Percentiles rank a stretch among this genome's conserved stretches.
Evolutionary conservation across 2,113 vertebrate genomes (phyloP).

Genomic region (Hypocryptadius cinnamomeus): DNA sequence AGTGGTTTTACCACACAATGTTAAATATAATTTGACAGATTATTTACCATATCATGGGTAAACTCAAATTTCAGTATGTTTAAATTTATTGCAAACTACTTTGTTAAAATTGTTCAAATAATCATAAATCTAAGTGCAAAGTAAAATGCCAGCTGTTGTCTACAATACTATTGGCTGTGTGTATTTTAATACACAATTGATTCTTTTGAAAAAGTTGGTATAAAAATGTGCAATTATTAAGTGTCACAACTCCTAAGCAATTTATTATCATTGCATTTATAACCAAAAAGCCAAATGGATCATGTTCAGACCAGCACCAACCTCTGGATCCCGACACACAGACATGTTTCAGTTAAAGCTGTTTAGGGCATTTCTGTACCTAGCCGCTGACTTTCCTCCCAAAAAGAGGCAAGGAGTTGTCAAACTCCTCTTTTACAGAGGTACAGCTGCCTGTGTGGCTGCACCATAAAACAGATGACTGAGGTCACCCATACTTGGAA

Average conservation of each 20-base stretch:
- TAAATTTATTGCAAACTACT: not conserved
- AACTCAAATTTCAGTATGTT: not conserved
- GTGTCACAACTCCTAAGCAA: not conserved
- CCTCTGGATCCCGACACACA: fast-evolving
- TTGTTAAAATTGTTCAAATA: not conserved
- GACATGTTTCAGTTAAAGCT: not conserved
- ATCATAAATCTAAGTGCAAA: not conserved
- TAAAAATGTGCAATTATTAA: not conserved
- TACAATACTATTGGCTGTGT: not conserved
- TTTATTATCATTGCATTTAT: not conserved
- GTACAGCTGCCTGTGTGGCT: not conserved
- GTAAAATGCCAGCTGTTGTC: not conserved
- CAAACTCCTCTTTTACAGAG: not conserved
- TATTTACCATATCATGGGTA: not conserved
- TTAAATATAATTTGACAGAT: not conserved
- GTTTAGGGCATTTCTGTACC: not conserved
- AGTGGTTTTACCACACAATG: not conserved
- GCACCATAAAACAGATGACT: not conserved
- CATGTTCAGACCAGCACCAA: not conserved
- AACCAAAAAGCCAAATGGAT: not conserved
- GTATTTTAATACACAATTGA: not conserved
- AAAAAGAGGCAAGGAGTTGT: not conserved
- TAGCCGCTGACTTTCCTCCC: not conserved
- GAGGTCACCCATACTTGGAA: not conserved
- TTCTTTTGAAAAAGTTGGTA: not conserved